A percentile compares a stretch with the other conserved stretches of the same genome.
phyloP scores from a whole-genome alignment of 1,140 invertebrate genomes.

The Drosophila parabipectinata region DNA sequence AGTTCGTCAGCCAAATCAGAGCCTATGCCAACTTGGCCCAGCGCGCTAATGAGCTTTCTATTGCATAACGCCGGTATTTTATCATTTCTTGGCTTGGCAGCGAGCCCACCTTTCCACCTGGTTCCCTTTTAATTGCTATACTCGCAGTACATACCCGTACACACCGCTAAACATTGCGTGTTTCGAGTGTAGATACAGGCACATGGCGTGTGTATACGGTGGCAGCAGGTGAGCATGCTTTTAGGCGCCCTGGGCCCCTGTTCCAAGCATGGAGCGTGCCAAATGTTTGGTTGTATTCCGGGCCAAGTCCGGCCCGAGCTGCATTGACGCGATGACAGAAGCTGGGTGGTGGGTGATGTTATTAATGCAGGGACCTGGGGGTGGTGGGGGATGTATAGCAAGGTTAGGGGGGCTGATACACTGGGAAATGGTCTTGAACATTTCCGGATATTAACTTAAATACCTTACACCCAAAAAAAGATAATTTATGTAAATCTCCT shows the following conservation, averaged over 20 bases:
- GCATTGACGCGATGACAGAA: slow-evolving; percentile 8
- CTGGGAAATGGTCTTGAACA: neutral
- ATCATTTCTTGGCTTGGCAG: slow-evolving; percentile 27
- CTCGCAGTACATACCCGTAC: neutral
- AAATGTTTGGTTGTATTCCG: slow-evolving; percentile 75
- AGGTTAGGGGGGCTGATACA: slow-evolving; percentile 11
- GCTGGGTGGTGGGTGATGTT: neutral
- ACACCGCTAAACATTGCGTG: slow-evolving; percentile 53
- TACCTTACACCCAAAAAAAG: neutral
- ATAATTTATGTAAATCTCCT: slow-evolving; percentile 14
- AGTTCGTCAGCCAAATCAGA: slow-evolving; percentile 20
- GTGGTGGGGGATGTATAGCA: neutral
- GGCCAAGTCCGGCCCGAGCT: slow-evolving; percentile 32
- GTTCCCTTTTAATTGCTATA: neutral
- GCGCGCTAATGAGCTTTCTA: slow-evolving; percentile 60
- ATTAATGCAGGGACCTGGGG: neutral
- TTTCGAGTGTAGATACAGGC: slow-evolving; percentile 30
- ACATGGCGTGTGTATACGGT: slow-evolving; percentile 12
- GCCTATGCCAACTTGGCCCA: slow-evolving; percentile 39
- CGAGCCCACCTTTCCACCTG: neutral
- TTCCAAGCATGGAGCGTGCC: slow-evolving; percentile 65
- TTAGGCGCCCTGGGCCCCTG: slow-evolving; percentile 77
- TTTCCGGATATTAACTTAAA: neutral
- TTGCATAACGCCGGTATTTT: slow-evolving; percentile 46
- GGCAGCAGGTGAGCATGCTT: slow-evolving; percentile 67